Conservation (phyloP, 1,140 invertebrate genomes). For the Tetramorium simillimum region DNA sequence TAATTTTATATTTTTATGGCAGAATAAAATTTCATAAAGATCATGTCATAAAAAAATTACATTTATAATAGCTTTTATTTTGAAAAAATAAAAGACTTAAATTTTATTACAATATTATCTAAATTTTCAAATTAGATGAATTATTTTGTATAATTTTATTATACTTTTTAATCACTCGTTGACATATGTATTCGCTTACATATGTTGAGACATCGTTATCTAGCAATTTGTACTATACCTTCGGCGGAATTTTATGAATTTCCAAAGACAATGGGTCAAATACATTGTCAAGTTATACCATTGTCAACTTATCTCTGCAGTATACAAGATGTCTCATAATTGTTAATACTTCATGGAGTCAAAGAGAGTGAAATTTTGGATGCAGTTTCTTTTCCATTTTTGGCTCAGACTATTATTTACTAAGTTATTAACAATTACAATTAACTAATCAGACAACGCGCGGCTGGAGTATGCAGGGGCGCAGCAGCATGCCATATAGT, state of each 20-base stretch:
- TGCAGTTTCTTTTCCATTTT: no score
- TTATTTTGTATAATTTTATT: not conserved
- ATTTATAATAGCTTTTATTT: not conserved
- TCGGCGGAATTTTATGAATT: slow-evolving; percentile 22
- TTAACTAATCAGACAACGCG: no score
- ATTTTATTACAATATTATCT: not conserved
- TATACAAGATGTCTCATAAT: no score
- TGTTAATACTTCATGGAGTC: no score
- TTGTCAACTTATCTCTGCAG: slow-evolving; percentile 25
- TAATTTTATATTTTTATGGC: not conserved
- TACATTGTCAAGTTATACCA: slow-evolving; percentile 57
- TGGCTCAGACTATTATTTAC: no score
- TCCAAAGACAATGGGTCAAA: slow-evolving; percentile 38
- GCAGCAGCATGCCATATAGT: no score
- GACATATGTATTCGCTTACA: not conserved
- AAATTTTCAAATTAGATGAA: not conserved
- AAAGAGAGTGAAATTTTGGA: no score
- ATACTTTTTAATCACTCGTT: not conserved
- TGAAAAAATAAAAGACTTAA: not conserved
- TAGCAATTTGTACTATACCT: not conserved
- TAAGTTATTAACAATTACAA: no score
- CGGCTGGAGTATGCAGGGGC: no score
- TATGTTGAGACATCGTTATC: not conserved
- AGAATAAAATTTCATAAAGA: not conserved
- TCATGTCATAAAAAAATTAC: not conserved